Percentiles rank a stretch among this genome's conserved stretches.
Conservation (phyloP, 2,797 vertebrate species). For the Salmo trutta region DNA sequence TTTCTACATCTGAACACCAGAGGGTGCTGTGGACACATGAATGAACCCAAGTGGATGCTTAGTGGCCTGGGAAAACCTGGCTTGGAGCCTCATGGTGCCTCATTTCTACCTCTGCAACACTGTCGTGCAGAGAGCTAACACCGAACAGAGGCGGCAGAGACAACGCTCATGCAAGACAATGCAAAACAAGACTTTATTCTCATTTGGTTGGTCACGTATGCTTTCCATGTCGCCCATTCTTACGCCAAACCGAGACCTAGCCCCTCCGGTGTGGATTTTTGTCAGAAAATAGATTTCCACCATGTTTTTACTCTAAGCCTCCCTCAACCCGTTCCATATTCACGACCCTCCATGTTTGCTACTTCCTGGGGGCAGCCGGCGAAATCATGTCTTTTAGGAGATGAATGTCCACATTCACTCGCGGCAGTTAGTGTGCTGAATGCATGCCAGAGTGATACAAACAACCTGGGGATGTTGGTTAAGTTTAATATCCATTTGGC, state of each 20-base stretch:
- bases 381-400: constrained; percentile 15
- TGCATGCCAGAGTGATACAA: constrained; percentile 40
- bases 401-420: constrained; percentile 33
- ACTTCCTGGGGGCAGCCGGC: not conserved
- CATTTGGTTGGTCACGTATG: constrained; percentile 28
- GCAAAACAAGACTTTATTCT: constrained; percentile 60
- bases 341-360: not conserved
- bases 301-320: constrained; percentile 37
- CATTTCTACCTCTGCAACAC: constrained; percentile 54
- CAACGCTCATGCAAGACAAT: constrained; percentile 68
- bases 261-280: constrained; percentile 64
- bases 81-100: constrained; percentile 42
- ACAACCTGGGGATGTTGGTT: constrained; percentile 61
- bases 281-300: constrained; percentile 40
- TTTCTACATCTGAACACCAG: constrained; percentile 54
- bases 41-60: constrained; percentile 23
- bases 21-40: constrained; percentile 59
- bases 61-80: constrained; percentile 16
- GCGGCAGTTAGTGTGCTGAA: constrained; percentile 37
- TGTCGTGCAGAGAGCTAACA: constrained; percentile 57
- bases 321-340: constrained; percentile 9
- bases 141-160: constrained; percentile 57
- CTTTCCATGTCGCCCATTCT: constrained; percentile 21
- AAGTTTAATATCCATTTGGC: constrained; percentile 66
- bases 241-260: not conserved